These are phyloP conservation scores for Acanthornis magna DNA, from an alignment of 2,797 vertebrate species.

Conservation along the genomic window DNA sequence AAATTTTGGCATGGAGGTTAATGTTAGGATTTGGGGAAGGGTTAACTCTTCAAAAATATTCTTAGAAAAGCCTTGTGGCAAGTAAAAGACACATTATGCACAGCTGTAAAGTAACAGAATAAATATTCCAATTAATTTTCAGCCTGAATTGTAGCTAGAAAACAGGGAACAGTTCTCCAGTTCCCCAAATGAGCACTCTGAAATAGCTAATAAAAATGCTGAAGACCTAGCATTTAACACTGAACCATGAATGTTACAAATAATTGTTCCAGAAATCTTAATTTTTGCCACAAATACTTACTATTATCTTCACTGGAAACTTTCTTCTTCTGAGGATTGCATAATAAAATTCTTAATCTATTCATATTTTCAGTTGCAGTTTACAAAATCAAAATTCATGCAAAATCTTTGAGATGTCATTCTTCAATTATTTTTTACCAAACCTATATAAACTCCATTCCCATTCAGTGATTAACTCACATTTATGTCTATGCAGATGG, in stretches of 20 bases:
- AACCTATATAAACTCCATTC: background rate
- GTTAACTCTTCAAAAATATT: background rate
- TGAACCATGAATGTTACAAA: conserved; percentile 11
- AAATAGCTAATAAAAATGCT: conserved; percentile 53
- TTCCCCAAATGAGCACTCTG: conserved; percentile 31
- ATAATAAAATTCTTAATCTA: background rate
- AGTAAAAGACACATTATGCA: conserved; percentile 41
- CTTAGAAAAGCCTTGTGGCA: conserved; percentile 17
- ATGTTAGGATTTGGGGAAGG: background rate
- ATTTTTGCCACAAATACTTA: background rate
- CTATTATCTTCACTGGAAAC: background rate
- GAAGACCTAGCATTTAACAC: conserved; percentile 37
- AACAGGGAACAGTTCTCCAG: conserved; percentile 33
- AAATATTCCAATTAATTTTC: conserved; percentile 71
- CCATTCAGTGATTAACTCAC: background rate
- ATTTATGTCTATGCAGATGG: background rate
- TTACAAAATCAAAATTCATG: background rate
- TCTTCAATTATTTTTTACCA: background rate
- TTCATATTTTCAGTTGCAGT: background rate
- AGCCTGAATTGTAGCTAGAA: conserved; percentile 60
- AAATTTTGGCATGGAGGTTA: background rate
- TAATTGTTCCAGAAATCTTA: conserved; percentile 21
- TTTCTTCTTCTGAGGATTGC: background rate
- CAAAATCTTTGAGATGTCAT: background rate
- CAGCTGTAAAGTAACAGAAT: conserved; percentile 62